These are phyloP conservation scores for Pterobdella sp. DNA, from an alignment of 2,888 invertebrate genomes.

Conservation along the genomic window DNA sequence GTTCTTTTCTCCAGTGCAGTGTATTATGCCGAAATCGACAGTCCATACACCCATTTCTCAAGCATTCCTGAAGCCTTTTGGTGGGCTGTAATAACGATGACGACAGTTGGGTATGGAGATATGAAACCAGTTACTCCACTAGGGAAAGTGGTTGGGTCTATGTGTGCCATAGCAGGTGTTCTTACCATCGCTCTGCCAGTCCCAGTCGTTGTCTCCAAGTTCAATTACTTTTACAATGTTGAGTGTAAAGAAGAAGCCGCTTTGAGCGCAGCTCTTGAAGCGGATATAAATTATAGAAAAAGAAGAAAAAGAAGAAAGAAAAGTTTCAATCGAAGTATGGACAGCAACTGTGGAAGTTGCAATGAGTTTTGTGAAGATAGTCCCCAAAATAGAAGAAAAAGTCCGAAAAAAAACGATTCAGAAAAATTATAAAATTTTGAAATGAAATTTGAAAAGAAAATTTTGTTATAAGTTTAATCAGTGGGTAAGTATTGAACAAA, in stretches of 20 bases:
- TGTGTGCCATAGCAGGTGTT: slow-evolving; percentile 98
- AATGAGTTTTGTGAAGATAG: background rate
- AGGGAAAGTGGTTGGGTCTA: slow-evolving; percentile 82
- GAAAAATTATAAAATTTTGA: background rate
- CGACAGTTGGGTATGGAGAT: slow-evolving; percentile 99
- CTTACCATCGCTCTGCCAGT: slow-evolving; percentile 97
- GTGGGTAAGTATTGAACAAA: too few species aligned
- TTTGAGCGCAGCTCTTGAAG: slow-evolving; percentile 14
- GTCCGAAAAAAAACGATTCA: too few species aligned
- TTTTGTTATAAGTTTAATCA: too few species aligned
- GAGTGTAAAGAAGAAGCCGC: slow-evolving; percentile 55
- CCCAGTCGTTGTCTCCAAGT: slow-evolving; percentile 98
- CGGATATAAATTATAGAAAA: background rate
- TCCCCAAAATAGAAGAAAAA: background rate
- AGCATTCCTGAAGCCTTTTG: slow-evolving; percentile 91
- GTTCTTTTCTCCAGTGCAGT: slow-evolving; percentile 90
- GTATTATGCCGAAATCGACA: slow-evolving; percentile 89
- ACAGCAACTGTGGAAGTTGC: background rate
- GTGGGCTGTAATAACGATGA: slow-evolving; percentile 88
- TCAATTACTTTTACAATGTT: slow-evolving; percentile 99
- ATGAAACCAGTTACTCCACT: slow-evolving; percentile 98
- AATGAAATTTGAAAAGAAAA: too few species aligned
- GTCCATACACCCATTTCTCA: slow-evolving; percentile 81
- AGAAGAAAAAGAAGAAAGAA: too few species aligned
- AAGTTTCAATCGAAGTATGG: too few species aligned